Evolutionary conservation across 2,113 vertebrate species (phyloP), one percentile per base, ranked within the genome.

Genomic region (Siniperca chuatsi): DNA sequence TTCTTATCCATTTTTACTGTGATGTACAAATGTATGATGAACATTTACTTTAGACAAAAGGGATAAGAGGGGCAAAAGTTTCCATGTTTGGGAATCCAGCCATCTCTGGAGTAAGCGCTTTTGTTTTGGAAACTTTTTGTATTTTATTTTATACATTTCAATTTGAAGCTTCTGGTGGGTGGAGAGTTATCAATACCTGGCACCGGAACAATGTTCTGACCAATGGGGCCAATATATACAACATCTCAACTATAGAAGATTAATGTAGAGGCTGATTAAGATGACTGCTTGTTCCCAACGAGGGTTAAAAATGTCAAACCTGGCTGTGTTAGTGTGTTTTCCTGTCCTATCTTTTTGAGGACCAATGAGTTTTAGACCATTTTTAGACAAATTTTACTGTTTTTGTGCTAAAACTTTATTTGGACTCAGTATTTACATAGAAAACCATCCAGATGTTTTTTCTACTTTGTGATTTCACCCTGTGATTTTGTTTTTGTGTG

Each of bases 261-360:
- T 8, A 66, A 58, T 60, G 12, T 13, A 50, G 25, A 35, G 40
- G 33, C 37, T 33, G 46, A 82, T 52, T 81, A 42, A 87, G 60
- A 52, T 42, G 64, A 64, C 60, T 65, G 58, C 25, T 52, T 81
- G 40, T 20, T 81, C 57, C 70, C 60, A 54, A 37, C 54, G 11
- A 44, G 48, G 25, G 54, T 55, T 58, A 66, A 82, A 68, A 50
- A 60, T 77, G 35, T 60, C 9, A 57, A 74, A 70, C 29, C 57
- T 57, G 46, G 55, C 37, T 40, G 48, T 75, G n/a, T 73, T 37
- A 50, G 4, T 75, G 50, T 65, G 12, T 57, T 42, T 12, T 72
- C 23, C 29, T 70, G 21, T 29, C n/a, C 18, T n/a, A 44, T 44
- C 23, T 44, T 33, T 65, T 29, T 40, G 23, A 52, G 57, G 64